Base-by-base conservation (phyloP, 2,888 invertebrate species). In the Drosophila niveifrons region DNA sequence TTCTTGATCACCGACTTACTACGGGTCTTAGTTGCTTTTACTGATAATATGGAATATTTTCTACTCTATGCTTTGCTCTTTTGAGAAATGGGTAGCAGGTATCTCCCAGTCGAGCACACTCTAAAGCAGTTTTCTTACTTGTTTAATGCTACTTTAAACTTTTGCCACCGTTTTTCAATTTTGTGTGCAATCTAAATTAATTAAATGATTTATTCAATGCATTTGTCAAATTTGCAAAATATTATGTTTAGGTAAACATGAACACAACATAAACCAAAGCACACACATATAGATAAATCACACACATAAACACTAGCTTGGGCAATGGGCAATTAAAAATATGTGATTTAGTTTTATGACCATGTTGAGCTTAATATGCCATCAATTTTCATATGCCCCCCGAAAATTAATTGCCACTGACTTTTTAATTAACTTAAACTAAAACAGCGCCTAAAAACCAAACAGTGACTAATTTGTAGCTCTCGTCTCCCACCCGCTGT, bases 351-450 rank as follows among this genome's bases (percentile, higher is more conserved):
- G 58, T 71, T 78, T 66, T 52, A 46, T 41, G 56, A 7, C 39
- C 34, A 53, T 63, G 41, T 61, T 48, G 18, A 44, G 56, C 39
- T 57, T 65, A 55, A 66, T 58, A 52, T 63, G 68, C 62, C 68
- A 87, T 86, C 72, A 86, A 75, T 83, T 81, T 50, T 59, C 34
- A 15, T 48, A 29, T 62, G 47, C 55, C 39, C 43, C 41, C 53
- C 47, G 55, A 72, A 77, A 78, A 83, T 83, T 71, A 86, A 83
- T 82, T 76, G 70, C 78, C 76, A 74, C 66, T 76, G 78, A 72
- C 61, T 83, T 83, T 82, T 83, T 83, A 83, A 83, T 83, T 83
- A 83, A 79, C 84, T 72, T 64, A 71, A 86, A 77, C 79, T 72
- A 78, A 75, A 78, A 50, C 55, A 23, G 65, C 48, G 23, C 23